phyloP scores from a whole-genome alignment of 2,797 vertebrate species.

The Malurus splendens region DNA sequence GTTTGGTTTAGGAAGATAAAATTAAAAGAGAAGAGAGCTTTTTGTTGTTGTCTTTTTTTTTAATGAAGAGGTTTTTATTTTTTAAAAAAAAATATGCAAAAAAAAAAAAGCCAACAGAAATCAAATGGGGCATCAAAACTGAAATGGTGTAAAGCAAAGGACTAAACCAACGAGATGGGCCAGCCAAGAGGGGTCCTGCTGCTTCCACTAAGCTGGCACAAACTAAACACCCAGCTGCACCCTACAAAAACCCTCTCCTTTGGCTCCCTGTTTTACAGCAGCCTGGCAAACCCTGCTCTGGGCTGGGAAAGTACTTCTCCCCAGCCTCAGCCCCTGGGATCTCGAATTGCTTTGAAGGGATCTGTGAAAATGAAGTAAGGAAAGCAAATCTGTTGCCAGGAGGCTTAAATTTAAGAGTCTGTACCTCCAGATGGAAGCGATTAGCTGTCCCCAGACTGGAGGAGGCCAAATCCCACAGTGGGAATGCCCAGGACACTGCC shows the following conservation, averaged over 20 bases:
- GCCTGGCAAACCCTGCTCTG: neutral
- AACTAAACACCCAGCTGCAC: neutral
- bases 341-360: neutral
- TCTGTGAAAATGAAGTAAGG: neutral
- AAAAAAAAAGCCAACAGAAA: constrained; percentile 39
- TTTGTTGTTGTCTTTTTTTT: constrained; percentile 39
- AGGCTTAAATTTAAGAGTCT: neutral
- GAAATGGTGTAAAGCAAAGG: constrained; percentile 37
- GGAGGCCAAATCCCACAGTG: neutral
- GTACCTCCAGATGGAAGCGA: constrained; percentile 14
- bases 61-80: neutral
- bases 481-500: neutral
- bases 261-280: neutral
- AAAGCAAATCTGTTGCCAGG: constrained; percentile 2
- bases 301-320: neutral
- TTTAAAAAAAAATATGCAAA: neutral
- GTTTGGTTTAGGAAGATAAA: constrained; percentile 61
- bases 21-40: constrained; percentile 64
- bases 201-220: neutral
- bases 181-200: constrained; percentile 45
- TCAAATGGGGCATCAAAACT: constrained; percentile 23
- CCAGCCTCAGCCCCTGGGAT: neutral
- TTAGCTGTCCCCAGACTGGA: neutral
- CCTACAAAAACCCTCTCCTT: neutral
- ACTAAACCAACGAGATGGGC: neutral